Evolutionary conservation across 2,797 vertebrate species (phyloP), one percentile per base, ranked within the genome.

Genomic region (Anguilla megastoma): DNA sequence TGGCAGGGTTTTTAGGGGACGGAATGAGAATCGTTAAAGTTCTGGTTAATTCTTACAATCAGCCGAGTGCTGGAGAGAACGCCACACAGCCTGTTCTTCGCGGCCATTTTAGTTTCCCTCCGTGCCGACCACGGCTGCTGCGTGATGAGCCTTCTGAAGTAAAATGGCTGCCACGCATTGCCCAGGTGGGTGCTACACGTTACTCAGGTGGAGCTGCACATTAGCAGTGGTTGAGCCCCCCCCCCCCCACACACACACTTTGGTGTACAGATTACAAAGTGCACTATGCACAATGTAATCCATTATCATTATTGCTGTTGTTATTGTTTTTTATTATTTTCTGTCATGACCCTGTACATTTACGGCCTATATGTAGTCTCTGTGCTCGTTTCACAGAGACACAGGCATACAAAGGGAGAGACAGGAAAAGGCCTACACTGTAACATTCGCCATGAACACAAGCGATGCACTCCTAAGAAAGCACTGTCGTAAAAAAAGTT

Each of bases 1-100:
- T 98, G 94, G 1, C 63, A 88, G 87, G 56, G 76, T 30, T 52
- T 66, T 50, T 85, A 52, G 85, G 1, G 60, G 21, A 60, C 80
- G 21, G 79, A 85, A 60, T 71, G 88, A 27, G 18, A 79, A 86
- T 33, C 91, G 63, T 41, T 41, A 41, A 52, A 10, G 50, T 18
- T 82, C 79, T 50, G 24, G 30, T 50, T 48, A 82, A 50, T 82
- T 18, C 16, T 45, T 41, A 41, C 0, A 18, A 21, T 79, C 36
- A 86, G 89, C 85, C 93, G n/a, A 54, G 12, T 74, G 90, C 56
- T 66, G 24, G 7, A 66, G 63, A 66, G 63, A 66, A 66, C 9
- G 21, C 0, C n/a, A 66, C 63, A n/a, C 21, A n/a, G 24, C 24
- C 21, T 27, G 58, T 24, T 63, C 21, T 63, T 63, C 6, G 0